Evolutionary conservation across 2,797 vertebrate genomes (phyloP).

Genomic region (Centroberyx gerrardi): DNA sequence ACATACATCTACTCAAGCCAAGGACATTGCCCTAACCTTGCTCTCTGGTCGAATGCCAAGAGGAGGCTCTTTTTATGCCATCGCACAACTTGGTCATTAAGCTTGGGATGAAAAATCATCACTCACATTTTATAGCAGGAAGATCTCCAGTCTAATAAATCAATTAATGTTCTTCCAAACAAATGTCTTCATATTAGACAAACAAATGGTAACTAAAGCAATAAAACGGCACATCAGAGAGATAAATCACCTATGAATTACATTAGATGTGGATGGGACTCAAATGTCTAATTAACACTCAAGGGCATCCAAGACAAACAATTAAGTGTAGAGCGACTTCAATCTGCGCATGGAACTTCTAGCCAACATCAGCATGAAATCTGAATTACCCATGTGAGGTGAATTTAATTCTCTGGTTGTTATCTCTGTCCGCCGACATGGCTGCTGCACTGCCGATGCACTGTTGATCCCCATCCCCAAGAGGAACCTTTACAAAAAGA

Average conservation of each 20-base stretch:
- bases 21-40: conserved; percentile 26
- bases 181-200: conserved; percentile 30
- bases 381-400: not conserved
- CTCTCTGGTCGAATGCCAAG: conserved; percentile 38
- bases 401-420: not conserved
- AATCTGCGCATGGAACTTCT: not conserved
- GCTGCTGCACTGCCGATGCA: too few relatives aligned
- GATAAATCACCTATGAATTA: conserved; percentile 22
- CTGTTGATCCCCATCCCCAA: not conserved
- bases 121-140: conserved; percentile 38
- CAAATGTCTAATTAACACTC: conserved; percentile 25
- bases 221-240: conserved; percentile 11
- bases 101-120: conserved; percentile 34
- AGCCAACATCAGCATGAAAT: conserved; percentile 7
- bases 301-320: conserved; percentile 13
- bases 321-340: conserved; percentile 10
- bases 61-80: conserved; percentile 28
- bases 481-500: too few relatives aligned
- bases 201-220: conserved; percentile 16
- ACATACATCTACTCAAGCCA: conserved; percentile 43
- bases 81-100: conserved; percentile 43
- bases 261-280: conserved; percentile 15
- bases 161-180: conserved; percentile 22
- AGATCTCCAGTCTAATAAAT: conserved; percentile 28
- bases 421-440: not conserved